These are phyloP conservation scores for Streptopelia turtur DNA, from an alignment of 2,797 vertebrate species.

Conservation along the genomic window DNA sequence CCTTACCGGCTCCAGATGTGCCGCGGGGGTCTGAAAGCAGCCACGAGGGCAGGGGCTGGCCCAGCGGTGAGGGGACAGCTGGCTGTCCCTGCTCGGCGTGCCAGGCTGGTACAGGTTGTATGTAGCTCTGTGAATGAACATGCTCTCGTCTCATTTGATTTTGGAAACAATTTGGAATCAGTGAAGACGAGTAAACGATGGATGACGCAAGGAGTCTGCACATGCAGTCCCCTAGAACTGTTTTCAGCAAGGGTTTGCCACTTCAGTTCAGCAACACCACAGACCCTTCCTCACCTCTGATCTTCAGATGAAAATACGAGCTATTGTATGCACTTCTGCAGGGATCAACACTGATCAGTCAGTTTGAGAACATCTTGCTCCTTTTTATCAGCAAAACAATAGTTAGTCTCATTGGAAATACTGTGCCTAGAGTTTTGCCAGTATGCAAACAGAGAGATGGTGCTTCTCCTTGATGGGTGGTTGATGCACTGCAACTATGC, in stretches of 20 bases:
- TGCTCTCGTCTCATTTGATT: neutral
- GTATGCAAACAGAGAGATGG: neutral
- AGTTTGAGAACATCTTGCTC: neutral
- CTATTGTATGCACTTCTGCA: neutral
- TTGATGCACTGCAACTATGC: neutral
- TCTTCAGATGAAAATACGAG: neutral
- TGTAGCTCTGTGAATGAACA: fast-evolving
- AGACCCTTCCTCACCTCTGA: neutral
- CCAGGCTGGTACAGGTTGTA: neutral
- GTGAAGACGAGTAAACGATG: neutral
- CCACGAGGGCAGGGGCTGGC: neutral
- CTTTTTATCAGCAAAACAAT: neutral
- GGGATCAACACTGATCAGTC: fast-evolving
- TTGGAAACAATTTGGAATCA: neutral
- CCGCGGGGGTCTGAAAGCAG: neutral
- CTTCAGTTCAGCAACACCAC: neutral
- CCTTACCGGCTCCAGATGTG: fast-evolving
- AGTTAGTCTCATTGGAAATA: neutral
- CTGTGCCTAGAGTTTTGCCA: neutral
- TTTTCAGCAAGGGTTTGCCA: neutral
- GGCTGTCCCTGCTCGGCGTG: neutral
- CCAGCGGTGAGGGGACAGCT: fast-evolving
- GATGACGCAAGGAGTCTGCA: neutral
- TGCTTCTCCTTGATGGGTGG: neutral
- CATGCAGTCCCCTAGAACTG: neutral